Evolutionary conservation across 1,140 invertebrate species (phyloP).

Genomic region (Arion vulgaris): DNA sequence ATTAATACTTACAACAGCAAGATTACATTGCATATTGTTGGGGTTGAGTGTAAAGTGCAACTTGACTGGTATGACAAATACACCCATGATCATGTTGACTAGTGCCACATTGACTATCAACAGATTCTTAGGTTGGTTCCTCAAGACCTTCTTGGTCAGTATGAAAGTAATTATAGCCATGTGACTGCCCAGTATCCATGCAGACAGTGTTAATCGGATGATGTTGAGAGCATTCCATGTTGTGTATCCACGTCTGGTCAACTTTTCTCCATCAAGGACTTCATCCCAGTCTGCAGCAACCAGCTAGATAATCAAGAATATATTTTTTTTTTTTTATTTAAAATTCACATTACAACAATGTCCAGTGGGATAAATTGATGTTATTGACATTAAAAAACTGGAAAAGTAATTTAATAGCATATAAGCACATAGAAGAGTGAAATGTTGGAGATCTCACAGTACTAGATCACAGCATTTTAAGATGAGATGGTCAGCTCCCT

Average conservation of each 20-base stretch:
- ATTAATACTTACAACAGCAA: constrained; percentile 16
- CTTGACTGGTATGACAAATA: constrained; percentile 46
- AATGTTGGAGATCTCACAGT: too few species aligned
- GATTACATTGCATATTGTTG: not conserved
- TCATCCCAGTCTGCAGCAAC: constrained; percentile 43
- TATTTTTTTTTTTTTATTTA: not conserved
- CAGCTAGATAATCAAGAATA: constrained; percentile 30
- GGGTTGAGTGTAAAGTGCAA: constrained; percentile 47
- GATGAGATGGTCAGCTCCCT: too few species aligned
- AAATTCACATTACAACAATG: not conserved
- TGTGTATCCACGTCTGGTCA: constrained; percentile 38
- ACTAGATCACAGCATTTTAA: too few species aligned
- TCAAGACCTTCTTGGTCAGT: constrained; percentile 39
- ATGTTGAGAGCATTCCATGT: constrained; percentile 51
- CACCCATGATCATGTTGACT: constrained; percentile 45
- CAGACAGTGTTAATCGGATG: constrained; percentile 39
- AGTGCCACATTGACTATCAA: constrained; percentile 47
- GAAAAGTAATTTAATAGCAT: not conserved
- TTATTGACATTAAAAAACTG: not conserved
- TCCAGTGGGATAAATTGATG: not conserved
- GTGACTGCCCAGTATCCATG: constrained; percentile 45
- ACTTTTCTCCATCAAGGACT: constrained; percentile 34
- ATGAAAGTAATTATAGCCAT: constrained; percentile 46
- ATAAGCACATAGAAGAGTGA: not conserved
- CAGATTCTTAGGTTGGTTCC: constrained; percentile 47